phyloP scores from a whole-genome alignment of 2,113 vertebrate genomes.

The Myocastor coypus region DNA sequence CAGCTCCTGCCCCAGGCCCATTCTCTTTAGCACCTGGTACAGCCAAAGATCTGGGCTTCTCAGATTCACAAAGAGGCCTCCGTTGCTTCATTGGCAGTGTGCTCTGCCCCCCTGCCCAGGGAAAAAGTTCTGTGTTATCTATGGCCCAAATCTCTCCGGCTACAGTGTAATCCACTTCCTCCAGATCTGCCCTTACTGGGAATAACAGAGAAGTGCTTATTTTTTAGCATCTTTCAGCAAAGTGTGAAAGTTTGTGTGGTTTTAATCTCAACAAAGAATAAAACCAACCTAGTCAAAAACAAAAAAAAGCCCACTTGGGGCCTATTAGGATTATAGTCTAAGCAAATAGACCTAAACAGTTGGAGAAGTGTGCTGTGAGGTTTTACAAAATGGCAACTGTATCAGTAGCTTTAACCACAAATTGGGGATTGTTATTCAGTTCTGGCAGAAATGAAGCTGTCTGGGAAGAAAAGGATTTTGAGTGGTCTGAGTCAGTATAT shows the following conservation, averaged over 20 bases:
- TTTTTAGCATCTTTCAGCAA: conserved; percentile 36
- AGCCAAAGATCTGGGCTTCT: conserved; percentile 42
- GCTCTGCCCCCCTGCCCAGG: not conserved
- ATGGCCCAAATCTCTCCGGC: conserved; percentile 67
- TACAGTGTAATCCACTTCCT: conserved; percentile 64
- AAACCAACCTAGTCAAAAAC: not conserved
- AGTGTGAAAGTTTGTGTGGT: not conserved
- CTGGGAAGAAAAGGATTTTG: not conserved
- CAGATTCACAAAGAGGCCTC: conserved; percentile 35
- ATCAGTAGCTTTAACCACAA: not conserved
- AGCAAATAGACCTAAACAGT: not conserved
- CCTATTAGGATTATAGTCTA: not conserved
- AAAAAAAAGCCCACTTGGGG: not conserved
- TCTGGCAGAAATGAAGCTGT: not conserved
- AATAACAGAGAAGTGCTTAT: conserved; percentile 56
- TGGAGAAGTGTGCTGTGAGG: not conserved
- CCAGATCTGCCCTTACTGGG: conserved; percentile 46
- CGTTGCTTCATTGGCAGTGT: not conserved
- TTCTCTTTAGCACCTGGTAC: not conserved
- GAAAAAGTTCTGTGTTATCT: conserved; percentile 65
- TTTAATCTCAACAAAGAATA: conserved; percentile 26
- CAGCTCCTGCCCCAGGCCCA: not conserved
- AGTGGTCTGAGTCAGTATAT: not conserved
- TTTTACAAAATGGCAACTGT: not conserved
- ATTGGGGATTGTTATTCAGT: not conserved